A percentile compares a stretch with the other conserved stretches of the same genome.
These are phyloP conservation scores for Eupithecia tripunctaria DNA, from an alignment of 2,888 invertebrate genomes.

Conservation along the genomic window DNA sequence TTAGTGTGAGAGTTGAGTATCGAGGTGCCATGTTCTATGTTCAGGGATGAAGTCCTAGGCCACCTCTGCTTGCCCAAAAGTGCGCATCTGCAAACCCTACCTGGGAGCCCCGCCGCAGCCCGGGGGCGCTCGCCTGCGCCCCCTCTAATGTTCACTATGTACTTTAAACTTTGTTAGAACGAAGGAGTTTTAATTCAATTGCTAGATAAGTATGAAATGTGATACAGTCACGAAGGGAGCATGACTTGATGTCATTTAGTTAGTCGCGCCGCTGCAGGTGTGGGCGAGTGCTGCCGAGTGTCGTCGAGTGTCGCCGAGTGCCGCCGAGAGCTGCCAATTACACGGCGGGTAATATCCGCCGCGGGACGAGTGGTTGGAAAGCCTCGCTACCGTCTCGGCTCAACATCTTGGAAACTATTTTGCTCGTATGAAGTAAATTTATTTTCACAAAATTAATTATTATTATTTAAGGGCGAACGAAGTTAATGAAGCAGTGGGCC, in stretches of 20 bases:
- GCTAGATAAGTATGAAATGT: slow-evolving; percentile 1
- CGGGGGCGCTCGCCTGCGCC: not conserved
- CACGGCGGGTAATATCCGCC: not conserved
- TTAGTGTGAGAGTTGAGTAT: not conserved
- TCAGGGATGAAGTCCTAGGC: not conserved
- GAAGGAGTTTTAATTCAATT: slow-evolving; percentile 17
- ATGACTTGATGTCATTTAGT: slow-evolving; percentile 26
- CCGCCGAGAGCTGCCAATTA: not conserved
- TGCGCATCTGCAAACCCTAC: not conserved
- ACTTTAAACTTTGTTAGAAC: slow-evolving; percentile 4
- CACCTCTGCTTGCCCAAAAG: not conserved
- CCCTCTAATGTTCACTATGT: not conserved
- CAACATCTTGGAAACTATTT: not conserved
- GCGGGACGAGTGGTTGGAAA: not conserved
- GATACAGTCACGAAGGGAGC: slow-evolving; percentile 16
- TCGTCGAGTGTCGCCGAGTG: not conserved
- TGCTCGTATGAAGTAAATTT: not conserved
- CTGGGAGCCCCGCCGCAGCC: not conserved
- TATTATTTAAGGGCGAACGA: not conserved
- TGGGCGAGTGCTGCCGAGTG: not conserved
- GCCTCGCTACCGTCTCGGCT: not conserved
- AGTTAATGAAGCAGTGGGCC: not conserved
- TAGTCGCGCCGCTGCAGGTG: slow-evolving; percentile 21
- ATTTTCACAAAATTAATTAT: not conserved
- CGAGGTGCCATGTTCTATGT: not conserved